Evolutionary conservation across 2,797 vertebrate genomes (phyloP).

Genomic region (Neopelma chrysocephalum): DNA sequence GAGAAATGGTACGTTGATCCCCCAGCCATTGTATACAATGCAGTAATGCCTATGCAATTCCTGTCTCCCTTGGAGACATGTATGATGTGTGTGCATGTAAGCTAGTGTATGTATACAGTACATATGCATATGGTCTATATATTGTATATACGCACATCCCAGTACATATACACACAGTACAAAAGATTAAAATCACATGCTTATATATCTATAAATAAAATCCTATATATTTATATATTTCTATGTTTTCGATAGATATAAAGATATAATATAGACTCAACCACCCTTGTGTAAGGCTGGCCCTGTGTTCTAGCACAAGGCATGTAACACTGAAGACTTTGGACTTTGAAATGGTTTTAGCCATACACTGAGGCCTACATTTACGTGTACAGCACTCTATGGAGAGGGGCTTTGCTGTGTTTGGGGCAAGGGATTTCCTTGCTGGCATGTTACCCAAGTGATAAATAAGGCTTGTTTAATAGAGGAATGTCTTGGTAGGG

Average conservation of each 20-base stretch:
- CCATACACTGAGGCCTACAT: conserved; percentile 40
- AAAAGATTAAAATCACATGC: conserved; percentile 75
- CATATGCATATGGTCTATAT: conserved; percentile 67
- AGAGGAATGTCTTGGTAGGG: not conserved
- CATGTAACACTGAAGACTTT: conserved; percentile 41
- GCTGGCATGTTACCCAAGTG: not conserved
- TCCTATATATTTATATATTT: conserved; percentile 85
- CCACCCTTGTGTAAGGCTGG: conserved; percentile 62
- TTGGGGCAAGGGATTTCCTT: conserved; percentile 3
- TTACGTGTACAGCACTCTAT: not conserved
- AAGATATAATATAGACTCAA: conserved; percentile 77
- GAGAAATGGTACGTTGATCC: conserved; percentile 70
- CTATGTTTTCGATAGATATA: conserved; percentile 81
- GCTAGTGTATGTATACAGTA: conserved; percentile 70
- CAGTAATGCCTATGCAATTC: conserved; percentile 81
- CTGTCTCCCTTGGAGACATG: conserved; percentile 68
- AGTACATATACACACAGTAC: conserved; percentile 72
- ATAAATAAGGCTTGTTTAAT: not conserved
- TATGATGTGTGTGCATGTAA: conserved; percentile 71
- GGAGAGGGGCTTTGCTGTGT: conserved; percentile 11
- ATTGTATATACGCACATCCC: conserved; percentile 75
- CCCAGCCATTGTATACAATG: conserved; percentile 62
- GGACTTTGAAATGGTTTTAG: conserved; percentile 46
- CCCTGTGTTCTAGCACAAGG: conserved; percentile 57
- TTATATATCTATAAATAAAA: conserved; percentile 83